phyloP scores from a whole-genome alignment of 2,888 invertebrate genomes.

The Caenorhabditis parvicauda region DNA sequence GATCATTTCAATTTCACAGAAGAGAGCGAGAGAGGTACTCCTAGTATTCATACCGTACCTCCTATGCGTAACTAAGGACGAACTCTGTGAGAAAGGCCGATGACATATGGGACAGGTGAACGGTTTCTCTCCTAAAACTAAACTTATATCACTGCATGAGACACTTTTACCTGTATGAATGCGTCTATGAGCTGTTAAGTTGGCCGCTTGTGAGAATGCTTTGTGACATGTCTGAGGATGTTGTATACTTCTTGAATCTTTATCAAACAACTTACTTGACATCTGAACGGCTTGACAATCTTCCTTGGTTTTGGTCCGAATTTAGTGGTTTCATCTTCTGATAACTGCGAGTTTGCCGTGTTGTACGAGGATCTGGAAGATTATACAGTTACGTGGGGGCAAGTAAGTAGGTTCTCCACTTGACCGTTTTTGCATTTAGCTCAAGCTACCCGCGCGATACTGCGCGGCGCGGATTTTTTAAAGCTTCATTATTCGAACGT shows the following conservation, averaged over 20 bases:
- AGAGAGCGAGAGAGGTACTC: not conserved
- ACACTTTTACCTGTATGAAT: slow-evolving; percentile 71
- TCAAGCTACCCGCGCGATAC: too few species aligned
- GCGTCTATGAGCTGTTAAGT: slow-evolving; percentile 91
- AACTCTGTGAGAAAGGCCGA: slow-evolving; percentile 90
- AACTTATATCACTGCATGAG: not conserved
- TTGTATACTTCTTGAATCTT: not conserved
- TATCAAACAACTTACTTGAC: slow-evolving; percentile 8
- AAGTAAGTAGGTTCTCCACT: too few species aligned
- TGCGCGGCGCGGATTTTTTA: too few species aligned
- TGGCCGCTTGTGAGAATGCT: slow-evolving; percentile 79
- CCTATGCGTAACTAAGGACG: slow-evolving; percentile 95
- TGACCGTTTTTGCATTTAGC: too few species aligned
- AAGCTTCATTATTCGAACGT: too few species aligned
- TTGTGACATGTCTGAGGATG: slow-evolving; percentile 74
- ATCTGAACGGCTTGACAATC: slow-evolving; percentile 37
- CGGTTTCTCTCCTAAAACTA: slow-evolving; percentile 86
- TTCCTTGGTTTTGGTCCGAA: too few species aligned
- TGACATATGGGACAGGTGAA: slow-evolving; percentile 96
- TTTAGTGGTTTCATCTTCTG: too few species aligned
- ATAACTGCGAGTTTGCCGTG: too few species aligned
- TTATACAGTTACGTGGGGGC: too few species aligned
- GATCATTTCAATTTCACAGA: not conserved
- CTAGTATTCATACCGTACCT: too few species aligned
- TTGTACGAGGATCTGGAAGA: too few species aligned